Evolutionary conservation across 2,113 vertebrate genomes (phyloP), one percentile per base, ranked within the genome.

Genomic region (Brachyhypopomus gauderio): DNA sequence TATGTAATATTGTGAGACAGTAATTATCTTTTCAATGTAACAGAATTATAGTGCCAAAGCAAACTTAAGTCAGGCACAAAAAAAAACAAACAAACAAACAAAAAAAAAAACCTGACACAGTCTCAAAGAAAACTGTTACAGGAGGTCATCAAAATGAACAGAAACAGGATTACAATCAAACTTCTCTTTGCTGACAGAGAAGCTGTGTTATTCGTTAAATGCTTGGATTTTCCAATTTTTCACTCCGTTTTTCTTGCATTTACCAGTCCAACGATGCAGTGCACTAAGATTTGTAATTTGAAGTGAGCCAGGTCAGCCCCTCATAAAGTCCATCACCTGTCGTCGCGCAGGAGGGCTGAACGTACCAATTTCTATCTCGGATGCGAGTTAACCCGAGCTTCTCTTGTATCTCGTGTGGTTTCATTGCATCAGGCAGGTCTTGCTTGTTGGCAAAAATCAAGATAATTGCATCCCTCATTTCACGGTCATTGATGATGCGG

Each of bases 401-500:
- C 93, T 99, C 98, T 92, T 99, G 98, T 92, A 99, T 98, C 93
- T 99, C 97, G 20, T 99, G 97, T 77, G 97, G 98, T 79, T 98
- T 99, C 97, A 99, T 99, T 91, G 98, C 96, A 70, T 99, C 98
- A 0, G 95, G 94, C 77, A 99, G 96, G 93, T 99, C 97, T 92
- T 99, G 98, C 91, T 99, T 99, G 94, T 99, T 99, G 93, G 98
- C 98, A 88, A 99, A 99, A 91, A 99, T 96, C 86, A 99, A 94
- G 92, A 99, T 98, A 92, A 98, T 99, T 90, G 97, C 97, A 85
- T 99, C 97, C 91, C 96, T 93, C 98, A 99, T 99, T 93, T 99
- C 98, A 83, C 96, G 94, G 94, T 99, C 97, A 69, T 97, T 97
- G 90, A 99, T 98, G 85, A 99, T 98, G 82, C 97, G 95, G 89